phyloP scores from a whole-genome alignment of 2,113 vertebrate genomes.

The Xenotilapia longispinis region DNA sequence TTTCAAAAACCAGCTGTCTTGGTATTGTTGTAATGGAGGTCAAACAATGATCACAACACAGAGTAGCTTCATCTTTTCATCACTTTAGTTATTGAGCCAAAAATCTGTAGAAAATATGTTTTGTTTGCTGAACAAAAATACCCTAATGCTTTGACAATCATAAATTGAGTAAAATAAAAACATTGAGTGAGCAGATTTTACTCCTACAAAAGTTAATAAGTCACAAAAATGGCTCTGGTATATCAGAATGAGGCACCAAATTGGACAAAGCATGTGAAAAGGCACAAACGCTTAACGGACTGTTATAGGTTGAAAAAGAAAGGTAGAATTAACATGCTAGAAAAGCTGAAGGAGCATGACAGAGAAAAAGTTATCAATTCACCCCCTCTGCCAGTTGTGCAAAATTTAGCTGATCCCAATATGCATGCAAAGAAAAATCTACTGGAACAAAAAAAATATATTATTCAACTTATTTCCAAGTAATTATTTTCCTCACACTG shows the following conservation, averaged over 20 bases:
- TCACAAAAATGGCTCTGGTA: not conserved
- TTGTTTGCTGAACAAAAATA: not conserved
- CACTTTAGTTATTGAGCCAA: not conserved
- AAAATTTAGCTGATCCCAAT: not conserved
- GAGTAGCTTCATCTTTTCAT: not conserved
- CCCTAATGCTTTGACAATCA: not conserved
- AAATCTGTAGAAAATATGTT: not conserved
- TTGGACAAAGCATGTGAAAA: not conserved
- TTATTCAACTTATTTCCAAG: not conserved
- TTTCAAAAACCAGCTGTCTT: not conserved
- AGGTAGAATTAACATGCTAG: not conserved
- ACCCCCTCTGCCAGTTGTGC: not conserved
- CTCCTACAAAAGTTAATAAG: not conserved
- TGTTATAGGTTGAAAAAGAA: not conserved
- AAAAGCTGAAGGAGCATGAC: not conserved
- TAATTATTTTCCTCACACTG: not conserved
- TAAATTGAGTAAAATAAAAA: not conserved
- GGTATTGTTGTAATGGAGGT: not conserved
- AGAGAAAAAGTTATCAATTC: not conserved
- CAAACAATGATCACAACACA: not conserved
- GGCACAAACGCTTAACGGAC: rapidly evolving
- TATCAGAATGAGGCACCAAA: not conserved
- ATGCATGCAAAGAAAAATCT: not conserved
- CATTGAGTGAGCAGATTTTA: rapidly evolving
- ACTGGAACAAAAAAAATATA: not conserved